phyloP scores from a whole-genome alignment of 2,113 vertebrate species.

The Tyrannus savana region DNA sequence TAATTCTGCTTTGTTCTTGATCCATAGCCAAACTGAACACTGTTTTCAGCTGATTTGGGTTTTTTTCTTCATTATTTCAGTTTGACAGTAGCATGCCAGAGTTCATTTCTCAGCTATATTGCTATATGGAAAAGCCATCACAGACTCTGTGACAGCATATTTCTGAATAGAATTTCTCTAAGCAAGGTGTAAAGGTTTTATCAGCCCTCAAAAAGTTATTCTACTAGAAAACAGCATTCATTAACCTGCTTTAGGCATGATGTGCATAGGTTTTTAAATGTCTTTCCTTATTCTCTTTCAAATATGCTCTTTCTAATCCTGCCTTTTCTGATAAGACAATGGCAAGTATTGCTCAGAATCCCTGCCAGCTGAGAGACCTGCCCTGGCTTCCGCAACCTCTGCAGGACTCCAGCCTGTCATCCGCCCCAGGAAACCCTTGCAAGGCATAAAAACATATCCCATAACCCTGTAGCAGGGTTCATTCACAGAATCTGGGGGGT shows the following conservation, averaged over 20 bases:
- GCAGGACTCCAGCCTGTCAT: not conserved
- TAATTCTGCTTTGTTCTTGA: not conserved
- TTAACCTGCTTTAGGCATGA: not conserved
- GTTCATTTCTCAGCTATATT: not conserved
- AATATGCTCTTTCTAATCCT: not conserved
- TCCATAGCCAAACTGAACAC: not conserved
- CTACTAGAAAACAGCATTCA: not conserved
- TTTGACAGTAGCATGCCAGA: not conserved
- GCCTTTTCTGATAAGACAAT: not conserved
- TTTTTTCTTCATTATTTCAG: not conserved
- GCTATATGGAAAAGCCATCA: not conserved
- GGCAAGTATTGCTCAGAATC: rapidly evolving
- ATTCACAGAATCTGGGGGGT: not conserved
- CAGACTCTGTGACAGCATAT: rapidly evolving
- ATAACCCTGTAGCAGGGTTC: not conserved
- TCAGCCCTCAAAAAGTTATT: not conserved
- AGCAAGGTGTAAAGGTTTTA: not conserved
- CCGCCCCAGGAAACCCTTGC: not conserved
- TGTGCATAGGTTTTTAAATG: not conserved
- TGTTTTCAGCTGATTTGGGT: not conserved
- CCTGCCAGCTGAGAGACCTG: rapidly evolving
- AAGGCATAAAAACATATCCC: not conserved
- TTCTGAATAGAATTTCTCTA: not conserved
- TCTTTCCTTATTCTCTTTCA: not conserved
- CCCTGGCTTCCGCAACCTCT: rapidly evolving